A percentile compares a stretch with the other conserved stretches of the same genome.
Conservation (phyloP, 2,797 vertebrate species). For the Hafferia zeledoni region DNA sequence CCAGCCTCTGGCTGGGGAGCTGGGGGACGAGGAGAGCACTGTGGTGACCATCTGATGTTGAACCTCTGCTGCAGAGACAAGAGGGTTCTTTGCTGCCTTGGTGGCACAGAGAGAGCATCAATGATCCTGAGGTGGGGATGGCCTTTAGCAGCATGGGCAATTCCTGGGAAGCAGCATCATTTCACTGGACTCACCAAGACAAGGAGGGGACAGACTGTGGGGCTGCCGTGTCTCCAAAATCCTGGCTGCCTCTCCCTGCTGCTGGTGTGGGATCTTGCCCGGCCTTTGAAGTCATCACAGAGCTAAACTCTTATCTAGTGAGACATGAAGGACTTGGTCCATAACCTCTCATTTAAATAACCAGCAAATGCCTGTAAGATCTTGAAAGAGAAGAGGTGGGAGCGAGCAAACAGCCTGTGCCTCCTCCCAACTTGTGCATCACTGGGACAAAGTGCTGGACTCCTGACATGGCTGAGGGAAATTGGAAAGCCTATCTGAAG, state of each 20-base stretch:
- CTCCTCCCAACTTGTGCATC: neutral
- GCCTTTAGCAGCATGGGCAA: neutral
- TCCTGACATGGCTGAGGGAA: constrained; percentile 35
- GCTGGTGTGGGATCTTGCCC: neutral
- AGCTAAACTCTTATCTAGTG: neutral
- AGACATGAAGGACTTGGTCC: neutral
- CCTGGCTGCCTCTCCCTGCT: neutral
- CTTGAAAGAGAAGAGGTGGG: neutral
- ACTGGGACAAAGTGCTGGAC: neutral
- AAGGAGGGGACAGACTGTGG: neutral
- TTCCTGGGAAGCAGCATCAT: accelerated
- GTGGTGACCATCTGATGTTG: accelerated
- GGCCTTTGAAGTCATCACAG: neutral
- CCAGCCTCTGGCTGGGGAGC: neutral
- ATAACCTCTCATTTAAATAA: neutral
- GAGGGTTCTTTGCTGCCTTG: neutral
- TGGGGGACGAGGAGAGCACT: neutral
- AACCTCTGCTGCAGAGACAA: neutral
- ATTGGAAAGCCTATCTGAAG: constrained; percentile 59
- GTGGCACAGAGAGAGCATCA: neutral
- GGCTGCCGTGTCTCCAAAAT: accelerated
- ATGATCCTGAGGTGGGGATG: accelerated
- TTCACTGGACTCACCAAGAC: accelerated
- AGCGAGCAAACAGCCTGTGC: neutral
- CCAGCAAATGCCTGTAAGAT: neutral